Conservation (phyloP, 2,888 invertebrate species). For the Tachina grossa region DNA sequence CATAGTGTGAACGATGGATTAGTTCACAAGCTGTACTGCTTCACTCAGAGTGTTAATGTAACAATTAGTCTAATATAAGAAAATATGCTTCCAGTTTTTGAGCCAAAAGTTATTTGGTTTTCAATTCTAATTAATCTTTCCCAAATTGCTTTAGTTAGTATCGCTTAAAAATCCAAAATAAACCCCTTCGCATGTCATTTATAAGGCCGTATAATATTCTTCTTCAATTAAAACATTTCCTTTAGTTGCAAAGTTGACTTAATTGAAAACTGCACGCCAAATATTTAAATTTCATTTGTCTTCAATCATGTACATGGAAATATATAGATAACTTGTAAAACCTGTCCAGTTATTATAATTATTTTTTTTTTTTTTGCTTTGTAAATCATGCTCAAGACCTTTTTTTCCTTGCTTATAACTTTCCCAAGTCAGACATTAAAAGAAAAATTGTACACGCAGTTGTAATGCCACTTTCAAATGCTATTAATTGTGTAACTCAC, state of each 20-base stretch:
- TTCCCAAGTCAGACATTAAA: constrained; percentile 8
- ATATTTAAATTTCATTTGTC: constrained; percentile 24
- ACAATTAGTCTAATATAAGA: no score
- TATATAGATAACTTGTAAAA: constrained; percentile 23
- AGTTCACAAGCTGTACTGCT: no score
- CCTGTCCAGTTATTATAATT: neutral
- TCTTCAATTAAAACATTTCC: neutral
- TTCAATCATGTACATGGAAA: constrained; percentile 6
- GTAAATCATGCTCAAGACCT: constrained; percentile 18
- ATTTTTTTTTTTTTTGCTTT: neutral
- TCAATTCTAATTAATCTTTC: no score
- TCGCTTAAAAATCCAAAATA: no score
- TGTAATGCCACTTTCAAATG: constrained; percentile 16
- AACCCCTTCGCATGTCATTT: no score
- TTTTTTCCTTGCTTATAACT: neutral
- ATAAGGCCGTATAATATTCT: no score
- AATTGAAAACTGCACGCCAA: constrained; percentile 13
- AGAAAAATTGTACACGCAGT: constrained; percentile 14
- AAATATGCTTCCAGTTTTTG: no score
- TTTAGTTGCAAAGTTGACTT: neutral
- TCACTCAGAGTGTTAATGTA: no score
- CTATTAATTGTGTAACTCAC: constrained; percentile 50
- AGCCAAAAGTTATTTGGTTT: no score
- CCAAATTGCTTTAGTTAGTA: no score
- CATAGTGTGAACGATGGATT: no score